Evolutionary conservation across 2,113 vertebrate genomes (phyloP).

Genomic region (Hyaena hyaena): DNA sequence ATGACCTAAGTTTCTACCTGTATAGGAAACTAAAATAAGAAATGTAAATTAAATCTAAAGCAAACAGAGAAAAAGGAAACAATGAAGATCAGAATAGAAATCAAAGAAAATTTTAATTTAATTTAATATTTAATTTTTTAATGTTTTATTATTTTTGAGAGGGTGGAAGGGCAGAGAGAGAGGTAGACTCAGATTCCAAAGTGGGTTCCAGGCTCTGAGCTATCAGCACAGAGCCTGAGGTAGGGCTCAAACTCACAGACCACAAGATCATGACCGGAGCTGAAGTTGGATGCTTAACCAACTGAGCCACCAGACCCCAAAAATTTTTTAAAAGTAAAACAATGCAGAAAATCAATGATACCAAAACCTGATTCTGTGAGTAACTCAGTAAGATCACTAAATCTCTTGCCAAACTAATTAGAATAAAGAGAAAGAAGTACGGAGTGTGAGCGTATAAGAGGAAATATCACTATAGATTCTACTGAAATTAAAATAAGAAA

Average conservation of each 20-base stretch:
- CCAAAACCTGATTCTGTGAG: background rate
- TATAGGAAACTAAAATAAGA: background rate
- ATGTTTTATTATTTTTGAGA: too few species aligned
- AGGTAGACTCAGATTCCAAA: too few species aligned
- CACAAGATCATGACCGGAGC: too few species aligned
- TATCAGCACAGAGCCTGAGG: too few species aligned
- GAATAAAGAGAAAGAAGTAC: background rate
- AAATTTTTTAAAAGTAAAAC: background rate
- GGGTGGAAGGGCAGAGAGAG: too few species aligned
- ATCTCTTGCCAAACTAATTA: background rate
- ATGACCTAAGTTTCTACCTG: background rate
- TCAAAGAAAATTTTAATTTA: background rate
- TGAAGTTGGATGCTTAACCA: too few species aligned
- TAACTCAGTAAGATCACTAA: background rate
- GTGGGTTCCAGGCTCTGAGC: too few species aligned
- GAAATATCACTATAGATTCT: background rate
- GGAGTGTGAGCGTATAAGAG: background rate
- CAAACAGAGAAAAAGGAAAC: background rate
- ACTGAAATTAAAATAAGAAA: conserved; percentile 19
- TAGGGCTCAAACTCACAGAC: too few species aligned
- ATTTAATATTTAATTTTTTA: too few species aligned
- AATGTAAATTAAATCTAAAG: background rate
- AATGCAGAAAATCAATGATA: background rate
- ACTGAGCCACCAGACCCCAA: too few species aligned
- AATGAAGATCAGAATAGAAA: background rate